Base-by-base conservation (phyloP, 2,888 invertebrate species). In the Lordiphosa fenestrarum region DNA sequence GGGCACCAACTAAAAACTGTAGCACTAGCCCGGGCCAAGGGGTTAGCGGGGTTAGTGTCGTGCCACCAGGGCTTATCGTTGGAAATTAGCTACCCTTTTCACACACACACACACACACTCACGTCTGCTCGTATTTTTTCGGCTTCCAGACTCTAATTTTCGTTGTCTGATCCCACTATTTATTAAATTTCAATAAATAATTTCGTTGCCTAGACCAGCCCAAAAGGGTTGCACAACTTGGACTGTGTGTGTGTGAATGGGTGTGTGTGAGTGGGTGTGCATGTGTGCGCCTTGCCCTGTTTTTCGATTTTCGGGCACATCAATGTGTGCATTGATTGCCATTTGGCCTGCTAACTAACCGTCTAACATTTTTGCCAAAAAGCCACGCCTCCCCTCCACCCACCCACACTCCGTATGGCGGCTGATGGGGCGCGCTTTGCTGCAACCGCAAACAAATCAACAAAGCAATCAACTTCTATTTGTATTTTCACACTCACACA, bases 111-210 rank as follows among this genome's bases (percentile, higher is more conserved):
- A 56, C 52, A 56, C 42, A 53, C 52, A 56, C 47, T 50, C 21
- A 37, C 13, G 48, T 15, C 21, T 25, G 39, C 23, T 47, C 56
- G 53, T 71, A 60, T 74, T 77, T 81, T 73, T 81, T 77, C 57
- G 63, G 64, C 69, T 76, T 73, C 57, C 83, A 78, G 81, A 81
- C 85, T 85, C 72, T 69, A 84, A 74, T 73, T 73, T 72, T 87
- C 77, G 83, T 80, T 84, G 87, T 88, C 87, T 88, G 87, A 87
- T 88, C 86, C 86, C 84, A 84, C 86, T 86, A 87, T 87, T 87
- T 87, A 87, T 87, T 86, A 86, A 87, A 86, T 88, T 87, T 86
- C 87, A 86, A 87, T 87, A 87, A 88, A 87, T 84, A 83, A 76
- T 84, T 80, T 84, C 69, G 83, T 64, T 73, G 65, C 64, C 30